Evolutionary conservation across 2,888 invertebrate species (phyloP).

Genomic region (Meganola albula): DNA sequence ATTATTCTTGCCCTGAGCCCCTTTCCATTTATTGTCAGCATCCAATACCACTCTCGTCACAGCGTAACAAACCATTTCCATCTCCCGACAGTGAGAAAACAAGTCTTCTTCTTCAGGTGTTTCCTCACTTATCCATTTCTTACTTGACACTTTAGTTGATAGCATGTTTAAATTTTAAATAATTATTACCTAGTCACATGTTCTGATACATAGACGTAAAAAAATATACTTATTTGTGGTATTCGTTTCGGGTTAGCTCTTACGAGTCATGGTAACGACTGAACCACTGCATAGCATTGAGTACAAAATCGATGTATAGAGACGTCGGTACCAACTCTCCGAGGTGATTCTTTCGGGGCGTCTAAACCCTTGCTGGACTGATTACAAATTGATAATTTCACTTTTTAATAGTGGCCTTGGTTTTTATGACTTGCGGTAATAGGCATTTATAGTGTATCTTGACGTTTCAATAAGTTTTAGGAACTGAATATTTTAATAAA

Average conservation of each 20-base stretch:
- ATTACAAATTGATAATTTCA: conserved; percentile 49
- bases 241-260: conserved; percentile 39
- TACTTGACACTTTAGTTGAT: conserved; percentile 46
- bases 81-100: conserved; percentile 70
- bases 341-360: conserved; percentile 30
- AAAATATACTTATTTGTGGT: conserved; percentile 21
- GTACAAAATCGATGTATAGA: conserved; percentile 61
- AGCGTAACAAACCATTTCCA: conserved; percentile 68
- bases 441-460: conserved; percentile 10
- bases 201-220: conserved; percentile 26
- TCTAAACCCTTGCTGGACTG: conserved; percentile 56
- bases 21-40: conserved; percentile 71
- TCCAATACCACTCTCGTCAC: conserved; percentile 64
- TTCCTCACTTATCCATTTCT: conserved; percentile 77
- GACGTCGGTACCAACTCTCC: conserved; percentile 58
- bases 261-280: conserved; percentile 52
- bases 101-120: conserved; percentile 65
- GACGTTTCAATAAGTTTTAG: no score
- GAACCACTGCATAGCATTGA: conserved; percentile 43
- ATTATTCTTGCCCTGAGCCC: conserved; percentile 38
- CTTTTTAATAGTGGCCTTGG: conserved; percentile 59
- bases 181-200: no score
- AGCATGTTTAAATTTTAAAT: conserved; percentile 43
- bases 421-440: conserved; percentile 36
- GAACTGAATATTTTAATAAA: no score